phyloP scores from a whole-genome alignment of 1,140 invertebrate species.

The Copidosoma floridanum region DNA sequence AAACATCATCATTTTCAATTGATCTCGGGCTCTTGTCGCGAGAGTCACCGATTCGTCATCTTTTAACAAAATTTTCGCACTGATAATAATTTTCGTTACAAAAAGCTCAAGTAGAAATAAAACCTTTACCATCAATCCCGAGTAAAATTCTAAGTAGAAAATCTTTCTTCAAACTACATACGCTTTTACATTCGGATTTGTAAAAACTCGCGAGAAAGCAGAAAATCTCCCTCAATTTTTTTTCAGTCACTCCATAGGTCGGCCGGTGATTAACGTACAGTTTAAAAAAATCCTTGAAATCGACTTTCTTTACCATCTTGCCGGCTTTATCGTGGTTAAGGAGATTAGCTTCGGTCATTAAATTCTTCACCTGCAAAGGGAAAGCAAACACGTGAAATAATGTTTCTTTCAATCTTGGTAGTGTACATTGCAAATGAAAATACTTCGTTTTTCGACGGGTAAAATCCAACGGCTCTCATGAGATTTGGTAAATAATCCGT shows the following conservation, averaged over 20 bases:
- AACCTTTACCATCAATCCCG: no score
- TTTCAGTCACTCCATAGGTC: conserved; percentile 57
- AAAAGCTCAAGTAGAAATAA: no score
- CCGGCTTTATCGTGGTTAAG: conserved; percentile 59
- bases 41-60: no score
- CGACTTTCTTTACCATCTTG: conserved; percentile 58
- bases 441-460: conserved; percentile 71
- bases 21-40: no score
- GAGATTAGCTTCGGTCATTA: conserved; percentile 67
- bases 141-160: no score
- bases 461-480: conserved; percentile 72
- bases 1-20: no score
- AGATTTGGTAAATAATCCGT: conserved; percentile 68
- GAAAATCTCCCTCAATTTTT: no score
- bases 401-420: not conserved
- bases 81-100: no score
- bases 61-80: no score
- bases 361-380: conserved; percentile 62
- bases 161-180: no score
- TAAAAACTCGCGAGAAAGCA: no score
- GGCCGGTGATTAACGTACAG: conserved; percentile 73
- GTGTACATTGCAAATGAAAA: not conserved
- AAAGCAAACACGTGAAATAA: conserved; percentile 18
- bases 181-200: no score
- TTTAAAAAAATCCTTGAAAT: conserved; percentile 70